These are phyloP conservation scores for Pithys albifrons DNA, from an alignment of 2,113 vertebrate species.

Conservation along the genomic window DNA sequence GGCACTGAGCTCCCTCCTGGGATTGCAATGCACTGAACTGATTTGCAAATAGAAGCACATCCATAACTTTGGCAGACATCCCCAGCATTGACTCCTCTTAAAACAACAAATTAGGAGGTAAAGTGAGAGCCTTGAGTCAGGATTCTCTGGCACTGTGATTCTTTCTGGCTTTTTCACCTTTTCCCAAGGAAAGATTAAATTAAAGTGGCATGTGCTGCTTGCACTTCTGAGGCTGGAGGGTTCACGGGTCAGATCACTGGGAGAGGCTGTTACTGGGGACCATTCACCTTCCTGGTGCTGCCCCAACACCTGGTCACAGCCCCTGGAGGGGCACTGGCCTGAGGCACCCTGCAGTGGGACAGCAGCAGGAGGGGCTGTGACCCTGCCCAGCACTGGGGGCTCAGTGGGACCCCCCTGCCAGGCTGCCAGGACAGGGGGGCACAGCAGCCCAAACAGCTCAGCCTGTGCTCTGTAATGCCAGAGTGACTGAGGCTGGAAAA, in stretches of 20 bases:
- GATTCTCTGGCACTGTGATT: background rate
- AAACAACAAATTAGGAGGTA: background rate
- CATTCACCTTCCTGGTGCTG: fast-evolving
- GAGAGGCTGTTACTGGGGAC: background rate
- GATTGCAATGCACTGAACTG: background rate
- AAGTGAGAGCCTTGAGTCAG: background rate
- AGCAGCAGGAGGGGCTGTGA: background rate
- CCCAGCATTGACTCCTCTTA: background rate
- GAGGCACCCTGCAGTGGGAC: fast-evolving
- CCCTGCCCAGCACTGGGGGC: background rate
- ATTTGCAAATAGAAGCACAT: background rate
- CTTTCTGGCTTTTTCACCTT: background rate
- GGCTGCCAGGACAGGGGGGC: background rate
- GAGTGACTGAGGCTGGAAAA: fast-evolving
- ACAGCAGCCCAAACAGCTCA: background rate
- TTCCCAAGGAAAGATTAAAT: background rate
- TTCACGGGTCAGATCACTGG: fast-evolving
- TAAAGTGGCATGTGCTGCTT: background rate
- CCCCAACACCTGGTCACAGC: background rate
- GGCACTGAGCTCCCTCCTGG: background rate
- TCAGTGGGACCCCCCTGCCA: background rate
- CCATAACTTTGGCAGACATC: background rate
- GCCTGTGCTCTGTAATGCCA: background rate
- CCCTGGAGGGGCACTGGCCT: too few relatives aligned
- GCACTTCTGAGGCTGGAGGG: background rate